Conservation (phyloP, 2,888 invertebrate genomes). For the Nemurella pictetii region DNA sequence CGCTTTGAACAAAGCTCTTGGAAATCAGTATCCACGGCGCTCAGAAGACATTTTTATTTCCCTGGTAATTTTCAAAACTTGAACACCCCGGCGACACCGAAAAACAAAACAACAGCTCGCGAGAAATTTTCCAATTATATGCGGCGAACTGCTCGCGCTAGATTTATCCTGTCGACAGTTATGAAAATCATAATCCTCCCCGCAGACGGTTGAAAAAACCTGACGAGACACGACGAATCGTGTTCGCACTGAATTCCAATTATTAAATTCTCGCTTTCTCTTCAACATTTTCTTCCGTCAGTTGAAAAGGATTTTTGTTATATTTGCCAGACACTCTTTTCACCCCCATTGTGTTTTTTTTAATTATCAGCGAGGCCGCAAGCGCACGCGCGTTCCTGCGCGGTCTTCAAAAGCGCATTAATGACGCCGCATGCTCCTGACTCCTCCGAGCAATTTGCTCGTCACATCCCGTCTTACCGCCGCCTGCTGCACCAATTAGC, state of each 20-base stretch:
- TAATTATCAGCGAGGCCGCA: too few relatives aligned
- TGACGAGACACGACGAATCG: background rate
- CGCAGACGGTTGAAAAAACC: background rate
- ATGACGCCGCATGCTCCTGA: background rate
- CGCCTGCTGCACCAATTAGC: slow-evolving; percentile 18
- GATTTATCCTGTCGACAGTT: background rate
- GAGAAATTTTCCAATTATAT: background rate
- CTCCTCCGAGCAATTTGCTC: background rate
- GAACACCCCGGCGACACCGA: background rate
- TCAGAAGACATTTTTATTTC: slow-evolving; percentile 17
- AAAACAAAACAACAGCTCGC: background rate
- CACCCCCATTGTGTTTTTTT: background rate
- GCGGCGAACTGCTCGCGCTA: background rate
- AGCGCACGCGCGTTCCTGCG: background rate
- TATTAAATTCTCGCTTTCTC: slow-evolving; percentile 18
- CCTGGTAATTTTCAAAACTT: background rate
- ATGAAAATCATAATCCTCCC: background rate
- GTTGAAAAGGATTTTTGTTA: slow-evolving; percentile 11
- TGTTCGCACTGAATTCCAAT: background rate
- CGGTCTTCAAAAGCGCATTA: slow-evolving; percentile 29
- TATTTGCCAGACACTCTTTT: slow-evolving; percentile 11
- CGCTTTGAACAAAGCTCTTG: background rate
- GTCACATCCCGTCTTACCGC: background rate
- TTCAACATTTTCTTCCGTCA: background rate
- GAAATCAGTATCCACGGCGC: background rate